phyloP scores from a whole-genome alignment of 2,888 invertebrate genomes.

The Dasysyrphus tricinctus region DNA sequence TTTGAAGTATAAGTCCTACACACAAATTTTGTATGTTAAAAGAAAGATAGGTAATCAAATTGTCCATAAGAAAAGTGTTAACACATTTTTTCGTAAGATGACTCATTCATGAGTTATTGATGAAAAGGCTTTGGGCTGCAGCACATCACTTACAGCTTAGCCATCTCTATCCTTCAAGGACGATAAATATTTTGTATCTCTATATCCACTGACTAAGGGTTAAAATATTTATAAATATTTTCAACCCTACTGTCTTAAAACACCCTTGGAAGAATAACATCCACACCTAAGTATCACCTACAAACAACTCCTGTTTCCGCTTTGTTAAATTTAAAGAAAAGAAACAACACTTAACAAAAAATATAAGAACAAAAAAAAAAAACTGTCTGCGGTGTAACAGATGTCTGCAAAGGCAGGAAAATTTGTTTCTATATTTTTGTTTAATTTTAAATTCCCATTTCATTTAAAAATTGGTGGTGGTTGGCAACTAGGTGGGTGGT shows the following conservation, averaged over 20 bases:
- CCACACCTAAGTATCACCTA: constrained; percentile 30
- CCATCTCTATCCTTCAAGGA: too few species aligned
- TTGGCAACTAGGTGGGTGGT: not conserved
- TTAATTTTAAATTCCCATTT: constrained; percentile 42
- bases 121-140: too few species aligned
- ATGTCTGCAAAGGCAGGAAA: constrained; percentile 55
- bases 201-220: too few species aligned
- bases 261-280: constrained; percentile 4
- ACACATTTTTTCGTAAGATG: too few species aligned
- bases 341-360: constrained; percentile 29
- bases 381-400: constrained; percentile 64
- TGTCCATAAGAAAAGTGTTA: too few species aligned
- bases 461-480: constrained; percentile 6
- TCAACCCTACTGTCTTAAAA: constrained; percentile 23
- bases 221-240: not conserved
- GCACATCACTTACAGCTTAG: too few species aligned
- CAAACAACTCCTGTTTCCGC: constrained; percentile 16
- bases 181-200: not conserved
- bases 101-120: too few species aligned
- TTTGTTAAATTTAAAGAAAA: constrained; percentile 32
- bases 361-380: constrained; percentile 12
- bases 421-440: constrained; percentile 18
- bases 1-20: too few species aligned
- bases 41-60: too few species aligned
- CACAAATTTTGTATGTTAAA: too few species aligned